A percentile compares a stretch with the other conserved stretches of the same genome.
phyloP scores from a whole-genome alignment of 2,888 invertebrate genomes.

The Hyposoter didymator region DNA sequence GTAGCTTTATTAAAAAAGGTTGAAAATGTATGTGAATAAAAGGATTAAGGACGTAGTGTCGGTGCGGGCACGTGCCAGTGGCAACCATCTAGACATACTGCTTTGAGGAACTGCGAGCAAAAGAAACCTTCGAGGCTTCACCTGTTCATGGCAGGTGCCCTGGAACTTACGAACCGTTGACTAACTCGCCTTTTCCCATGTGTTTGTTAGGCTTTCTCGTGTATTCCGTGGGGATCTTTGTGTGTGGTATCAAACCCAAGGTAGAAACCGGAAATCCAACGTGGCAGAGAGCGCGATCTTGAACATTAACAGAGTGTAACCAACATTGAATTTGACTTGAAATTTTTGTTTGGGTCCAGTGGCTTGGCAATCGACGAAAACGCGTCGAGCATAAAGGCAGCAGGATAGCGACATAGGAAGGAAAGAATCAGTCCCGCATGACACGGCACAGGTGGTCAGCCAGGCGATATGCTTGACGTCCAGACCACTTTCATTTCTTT shows the following conservation, averaged over 20 bases:
- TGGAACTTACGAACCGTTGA: constrained; percentile 66
- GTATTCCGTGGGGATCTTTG: constrained; percentile 20
- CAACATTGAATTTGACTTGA: background rate
- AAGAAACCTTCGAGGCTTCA: constrained; percentile 72
- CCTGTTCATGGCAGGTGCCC: constrained; percentile 80
- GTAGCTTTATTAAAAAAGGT: constrained; percentile 6
- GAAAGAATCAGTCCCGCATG: constrained; percentile 64
- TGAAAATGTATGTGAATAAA: background rate
- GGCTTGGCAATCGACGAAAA: constrained; percentile 46
- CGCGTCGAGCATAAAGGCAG: constrained; percentile 23
- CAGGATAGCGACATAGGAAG: constrained; percentile 48
- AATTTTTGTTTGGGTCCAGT: constrained; percentile 5
- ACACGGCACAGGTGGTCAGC: constrained; percentile 69
- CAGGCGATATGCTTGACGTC: constrained; percentile 50
- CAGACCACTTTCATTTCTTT: constrained; percentile 65
- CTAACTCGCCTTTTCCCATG: constrained; percentile 35
- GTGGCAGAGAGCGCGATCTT: constrained; percentile 12
- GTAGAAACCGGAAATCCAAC: constrained; percentile 52
- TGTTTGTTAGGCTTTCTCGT: constrained; percentile 8
- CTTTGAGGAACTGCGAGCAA: constrained; percentile 21
- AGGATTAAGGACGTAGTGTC: constrained; percentile 23
- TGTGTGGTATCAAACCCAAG: constrained; percentile 16
- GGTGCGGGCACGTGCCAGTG: constrained; percentile 71
- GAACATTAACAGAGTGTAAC: constrained; percentile 25
- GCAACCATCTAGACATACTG: constrained; percentile 54